phyloP scores from a whole-genome alignment of 2,113 vertebrate genomes.

The Microcebus griseorufus region DNA sequence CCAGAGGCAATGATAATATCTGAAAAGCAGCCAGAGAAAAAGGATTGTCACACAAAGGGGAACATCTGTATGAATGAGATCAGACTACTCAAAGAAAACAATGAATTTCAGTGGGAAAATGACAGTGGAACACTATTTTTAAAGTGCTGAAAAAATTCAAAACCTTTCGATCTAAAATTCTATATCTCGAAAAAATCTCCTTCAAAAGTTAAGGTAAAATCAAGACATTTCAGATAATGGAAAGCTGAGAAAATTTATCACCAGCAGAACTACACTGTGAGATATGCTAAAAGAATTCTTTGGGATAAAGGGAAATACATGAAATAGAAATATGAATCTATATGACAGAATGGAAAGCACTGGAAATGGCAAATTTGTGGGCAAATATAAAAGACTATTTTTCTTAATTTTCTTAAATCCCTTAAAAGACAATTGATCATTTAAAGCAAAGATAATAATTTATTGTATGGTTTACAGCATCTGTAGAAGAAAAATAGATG shows the following conservation, averaged over 20 bases:
- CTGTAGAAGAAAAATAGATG: not conserved
- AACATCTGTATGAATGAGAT: not conserved
- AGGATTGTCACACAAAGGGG: not conserved
- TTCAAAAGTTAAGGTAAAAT: slow-evolving; percentile 28
- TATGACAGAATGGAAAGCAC: not conserved
- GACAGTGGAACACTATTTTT: not conserved
- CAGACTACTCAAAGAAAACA: not conserved
- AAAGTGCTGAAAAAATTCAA: not conserved
- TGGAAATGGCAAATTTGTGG: not conserved
- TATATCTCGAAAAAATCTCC: not conserved
- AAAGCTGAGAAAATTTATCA: not conserved
- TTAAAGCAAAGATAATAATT: not conserved
- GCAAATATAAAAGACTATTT: not conserved
- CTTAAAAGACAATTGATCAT: not conserved
- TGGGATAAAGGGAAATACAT: not conserved
- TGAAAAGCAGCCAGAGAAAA: slow-evolving; percentile 5
- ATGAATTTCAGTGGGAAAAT: not conserved
- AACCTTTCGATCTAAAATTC: not conserved
- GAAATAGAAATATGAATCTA: not conserved
- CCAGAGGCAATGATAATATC: not conserved
- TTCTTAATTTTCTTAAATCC: not conserved
- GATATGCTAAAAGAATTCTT: slow-evolving; percentile 1
- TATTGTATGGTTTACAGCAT: not conserved
- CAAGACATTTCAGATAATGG: slow-evolving; percentile 25
- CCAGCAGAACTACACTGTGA: not conserved